These are phyloP conservation scores for Catharus fuscescens DNA, from an alignment of 2,113 vertebrate species.

Conservation along the genomic window DNA sequence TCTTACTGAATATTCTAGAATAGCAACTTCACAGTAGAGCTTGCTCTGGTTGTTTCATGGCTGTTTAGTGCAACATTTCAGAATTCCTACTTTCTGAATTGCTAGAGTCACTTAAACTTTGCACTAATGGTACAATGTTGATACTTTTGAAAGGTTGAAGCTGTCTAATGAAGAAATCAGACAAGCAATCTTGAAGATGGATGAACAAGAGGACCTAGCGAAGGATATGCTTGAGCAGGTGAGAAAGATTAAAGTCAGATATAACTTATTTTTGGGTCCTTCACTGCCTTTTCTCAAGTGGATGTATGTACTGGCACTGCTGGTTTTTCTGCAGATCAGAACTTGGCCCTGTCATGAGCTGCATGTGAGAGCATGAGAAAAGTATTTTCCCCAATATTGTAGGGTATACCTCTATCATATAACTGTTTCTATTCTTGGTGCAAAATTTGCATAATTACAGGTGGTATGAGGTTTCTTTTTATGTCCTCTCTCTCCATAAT, in stretches of 20 bases:
- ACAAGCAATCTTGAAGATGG: slow-evolving; percentile 93
- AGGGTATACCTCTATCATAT: background rate
- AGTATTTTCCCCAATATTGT: background rate
- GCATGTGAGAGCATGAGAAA: background rate
- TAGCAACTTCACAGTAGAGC: background rate
- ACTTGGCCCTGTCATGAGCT: background rate
- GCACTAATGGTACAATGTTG: slow-evolving; percentile 1
- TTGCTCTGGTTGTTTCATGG: background rate
- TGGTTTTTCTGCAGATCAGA: background rate
- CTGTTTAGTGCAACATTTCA: background rate
- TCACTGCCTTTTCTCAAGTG: background rate
- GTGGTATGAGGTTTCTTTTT: background rate
- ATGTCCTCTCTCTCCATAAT: background rate
- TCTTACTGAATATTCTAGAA: background rate
- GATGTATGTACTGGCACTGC: background rate
- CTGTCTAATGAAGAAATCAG: slow-evolving; percentile 95
- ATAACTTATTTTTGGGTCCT: background rate
- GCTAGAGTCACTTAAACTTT: background rate
- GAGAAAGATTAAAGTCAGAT: background rate
- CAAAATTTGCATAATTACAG: background rate
- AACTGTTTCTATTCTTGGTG: background rate
- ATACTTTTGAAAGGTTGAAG: slow-evolving; percentile 84
- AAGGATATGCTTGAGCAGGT: slow-evolving; percentile 99
- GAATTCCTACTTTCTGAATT: background rate
- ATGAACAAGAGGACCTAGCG: slow-evolving; percentile 93